These are phyloP conservation scores for Columba livia DNA, from an alignment of 2,113 vertebrate genomes.

Conservation along the genomic window DNA sequence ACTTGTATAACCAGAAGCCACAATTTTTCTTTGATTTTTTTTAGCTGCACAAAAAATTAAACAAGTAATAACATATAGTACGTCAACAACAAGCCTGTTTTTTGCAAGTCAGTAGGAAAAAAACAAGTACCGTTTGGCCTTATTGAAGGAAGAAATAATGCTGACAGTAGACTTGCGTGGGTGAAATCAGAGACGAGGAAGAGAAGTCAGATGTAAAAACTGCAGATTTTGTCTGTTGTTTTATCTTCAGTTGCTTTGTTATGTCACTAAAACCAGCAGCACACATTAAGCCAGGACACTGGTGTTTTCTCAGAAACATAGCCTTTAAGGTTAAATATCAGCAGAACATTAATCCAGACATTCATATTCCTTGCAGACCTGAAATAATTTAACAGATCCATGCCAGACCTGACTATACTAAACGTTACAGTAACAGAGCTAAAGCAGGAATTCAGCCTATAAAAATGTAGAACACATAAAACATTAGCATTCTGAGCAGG, in stretches of 20 bases:
- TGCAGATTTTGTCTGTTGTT: conserved; percentile 9
- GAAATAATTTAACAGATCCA: background rate
- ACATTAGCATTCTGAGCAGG: background rate
- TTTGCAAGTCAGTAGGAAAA: background rate
- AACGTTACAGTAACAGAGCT: background rate
- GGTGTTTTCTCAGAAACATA: conserved; percentile 6
- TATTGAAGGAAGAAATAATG: background rate
- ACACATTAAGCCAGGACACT: background rate
- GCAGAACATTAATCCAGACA: background rate
- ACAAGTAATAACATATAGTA: background rate
- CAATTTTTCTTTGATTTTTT: background rate
- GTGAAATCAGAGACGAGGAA: background rate
- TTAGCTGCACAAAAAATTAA: background rate
- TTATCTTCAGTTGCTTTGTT: conserved; percentile 19
- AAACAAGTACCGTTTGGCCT: background rate
- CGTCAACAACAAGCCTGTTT: background rate
- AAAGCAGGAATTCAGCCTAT: background rate
- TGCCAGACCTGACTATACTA: background rate
- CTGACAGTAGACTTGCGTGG: background rate
- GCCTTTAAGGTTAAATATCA: conserved; percentile 15
- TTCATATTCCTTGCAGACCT: background rate
- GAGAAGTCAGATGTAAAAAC: background rate
- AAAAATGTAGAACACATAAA: background rate
- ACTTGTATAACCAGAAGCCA: background rate
- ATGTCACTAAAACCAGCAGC: background rate